Percentiles rank a stretch among this genome's conserved stretches.
phyloP scores from a whole-genome alignment of 2,113 vertebrate genomes.

The Hypocryptadius cinnamomeus region DNA sequence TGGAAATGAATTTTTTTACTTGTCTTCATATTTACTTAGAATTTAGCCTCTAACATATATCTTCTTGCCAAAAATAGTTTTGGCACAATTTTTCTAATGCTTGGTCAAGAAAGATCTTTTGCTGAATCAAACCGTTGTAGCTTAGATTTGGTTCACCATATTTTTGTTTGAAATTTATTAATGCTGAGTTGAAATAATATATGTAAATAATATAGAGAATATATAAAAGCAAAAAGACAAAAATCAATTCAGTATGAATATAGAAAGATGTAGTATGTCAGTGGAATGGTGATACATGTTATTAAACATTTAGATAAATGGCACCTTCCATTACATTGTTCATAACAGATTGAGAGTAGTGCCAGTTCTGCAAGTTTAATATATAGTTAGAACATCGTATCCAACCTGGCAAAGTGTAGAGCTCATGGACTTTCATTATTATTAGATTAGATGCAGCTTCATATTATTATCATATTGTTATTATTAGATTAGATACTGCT shows the following conservation, averaged over 20 bases:
- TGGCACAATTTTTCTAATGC: neutral
- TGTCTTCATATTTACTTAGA: neutral
- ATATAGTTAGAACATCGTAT: neutral
- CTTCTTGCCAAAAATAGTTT: neutral
- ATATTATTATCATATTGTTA: neutral
- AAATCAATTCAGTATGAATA: neutral
- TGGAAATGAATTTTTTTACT: neutral
- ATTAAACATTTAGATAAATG: neutral
- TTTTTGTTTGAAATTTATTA: neutral
- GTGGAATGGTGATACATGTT: neutral
- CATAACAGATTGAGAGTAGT: neutral
- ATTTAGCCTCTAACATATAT: accelerated
- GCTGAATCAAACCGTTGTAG: neutral
- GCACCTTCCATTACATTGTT: neutral
- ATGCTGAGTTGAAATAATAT: neutral
- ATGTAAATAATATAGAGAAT: neutral
- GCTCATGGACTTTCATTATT: neutral
- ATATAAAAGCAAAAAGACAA: neutral
- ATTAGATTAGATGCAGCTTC: neutral
- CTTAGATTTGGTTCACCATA: neutral
- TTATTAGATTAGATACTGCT: neutral
- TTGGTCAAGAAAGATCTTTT: neutral
- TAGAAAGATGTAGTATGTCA: neutral
- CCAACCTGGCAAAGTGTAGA: neutral
- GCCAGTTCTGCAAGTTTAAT: neutral